A percentile compares a stretch with the other conserved stretches of the same genome.
Evolutionary conservation across 2,797 vertebrate species (phyloP).

Genomic region (Miichthys miiuy): DNA sequence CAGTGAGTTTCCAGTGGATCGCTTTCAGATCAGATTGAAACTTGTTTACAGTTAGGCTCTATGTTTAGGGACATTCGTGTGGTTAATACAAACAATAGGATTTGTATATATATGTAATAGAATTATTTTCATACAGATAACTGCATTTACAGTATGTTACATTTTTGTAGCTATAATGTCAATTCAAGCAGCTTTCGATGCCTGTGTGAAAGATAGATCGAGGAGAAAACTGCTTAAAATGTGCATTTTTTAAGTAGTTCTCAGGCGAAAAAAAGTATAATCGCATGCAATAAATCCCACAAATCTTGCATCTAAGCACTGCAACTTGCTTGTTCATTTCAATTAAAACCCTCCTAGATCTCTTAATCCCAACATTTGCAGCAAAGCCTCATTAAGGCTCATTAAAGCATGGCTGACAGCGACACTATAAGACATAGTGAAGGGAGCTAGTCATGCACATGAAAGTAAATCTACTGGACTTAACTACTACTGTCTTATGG

Average conservation of each 20-base stretch:
- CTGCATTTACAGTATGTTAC: not conserved
- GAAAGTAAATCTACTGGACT: conserved; percentile 53
- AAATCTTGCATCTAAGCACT: not conserved
- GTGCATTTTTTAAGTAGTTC: not conserved
- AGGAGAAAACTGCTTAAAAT: not conserved
- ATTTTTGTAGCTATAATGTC: not conserved
- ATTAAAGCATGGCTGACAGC: conserved; percentile 69
- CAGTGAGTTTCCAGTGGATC: not conserved
- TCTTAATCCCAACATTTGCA: conserved; percentile 60
- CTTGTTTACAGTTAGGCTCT: not conserved
- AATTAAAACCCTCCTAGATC: conserved; percentile 59
- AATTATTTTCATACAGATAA: not conserved
- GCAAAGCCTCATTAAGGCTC: conserved; percentile 72
- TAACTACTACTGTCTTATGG: conserved; percentile 19
- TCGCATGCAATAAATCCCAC: not conserved
- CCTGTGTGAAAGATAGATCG: too few species aligned
- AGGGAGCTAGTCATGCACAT: conserved; percentile 61
- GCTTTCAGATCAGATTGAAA: conserved; percentile 12
- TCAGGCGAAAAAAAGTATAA: not conserved
- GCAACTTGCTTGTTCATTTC: conserved; percentile 42
- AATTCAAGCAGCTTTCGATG: not conserved
- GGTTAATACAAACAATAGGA: not conserved
- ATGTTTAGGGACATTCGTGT: not conserved
- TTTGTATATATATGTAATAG: not conserved
- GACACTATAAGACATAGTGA: conserved; percentile 47